phyloP scores from a whole-genome alignment of 2,888 invertebrate species.

The Euzetes globulus region DNA sequence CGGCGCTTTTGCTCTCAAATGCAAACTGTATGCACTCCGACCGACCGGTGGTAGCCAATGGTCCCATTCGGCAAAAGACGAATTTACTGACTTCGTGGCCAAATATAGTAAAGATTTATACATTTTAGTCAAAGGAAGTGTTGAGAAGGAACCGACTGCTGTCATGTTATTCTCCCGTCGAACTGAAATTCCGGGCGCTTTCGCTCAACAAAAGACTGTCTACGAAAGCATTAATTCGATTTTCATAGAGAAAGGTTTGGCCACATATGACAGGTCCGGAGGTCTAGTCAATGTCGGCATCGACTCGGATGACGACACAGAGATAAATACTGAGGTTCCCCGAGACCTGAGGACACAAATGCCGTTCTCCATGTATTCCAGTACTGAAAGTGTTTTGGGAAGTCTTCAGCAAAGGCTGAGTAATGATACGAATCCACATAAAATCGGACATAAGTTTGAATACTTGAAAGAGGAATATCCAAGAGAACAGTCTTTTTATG shows the following conservation, averaged over 20 bases:
- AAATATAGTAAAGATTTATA: background rate
- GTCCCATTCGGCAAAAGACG: background rate
- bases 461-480: background rate
- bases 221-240: background rate
- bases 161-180: background rate
- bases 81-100: background rate
- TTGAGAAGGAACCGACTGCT: background rate
- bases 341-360: background rate
- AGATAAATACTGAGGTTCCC: background rate
- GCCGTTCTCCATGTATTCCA: background rate
- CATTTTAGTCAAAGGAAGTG: constrained; percentile 1
- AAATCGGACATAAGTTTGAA: background rate
- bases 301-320: background rate
- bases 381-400: background rate
- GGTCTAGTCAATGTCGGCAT: too few species aligned
- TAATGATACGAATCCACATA: background rate
- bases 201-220: background rate
- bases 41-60: constrained; percentile 13
- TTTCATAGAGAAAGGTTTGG: constrained; percentile 11
- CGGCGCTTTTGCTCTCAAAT: constrained; percentile 15
- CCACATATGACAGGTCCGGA: background rate
- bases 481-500: background rate
- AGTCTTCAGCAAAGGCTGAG: background rate
- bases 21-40: background rate
- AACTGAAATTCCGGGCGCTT: constrained; percentile 12